Evolutionary conservation across 2,113 vertebrate genomes (phyloP).

Genomic region (Sapajus apella): DNA sequence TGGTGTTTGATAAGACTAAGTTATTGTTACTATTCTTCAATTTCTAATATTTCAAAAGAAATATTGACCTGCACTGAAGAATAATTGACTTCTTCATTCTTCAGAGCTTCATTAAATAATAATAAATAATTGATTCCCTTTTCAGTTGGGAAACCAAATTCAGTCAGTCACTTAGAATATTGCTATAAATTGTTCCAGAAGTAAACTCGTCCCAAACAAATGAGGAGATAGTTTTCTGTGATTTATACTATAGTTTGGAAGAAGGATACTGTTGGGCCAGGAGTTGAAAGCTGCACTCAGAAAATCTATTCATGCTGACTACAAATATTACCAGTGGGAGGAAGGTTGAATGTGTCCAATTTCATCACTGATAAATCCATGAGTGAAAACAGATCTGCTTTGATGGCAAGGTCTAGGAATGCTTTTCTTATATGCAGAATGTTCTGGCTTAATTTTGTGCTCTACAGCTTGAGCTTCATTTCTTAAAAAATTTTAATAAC

Average conservation of each 20-base stretch:
- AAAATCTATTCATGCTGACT: neutral
- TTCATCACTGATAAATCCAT: conserved; percentile 21
- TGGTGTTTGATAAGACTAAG: neutral
- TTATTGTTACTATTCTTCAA: neutral
- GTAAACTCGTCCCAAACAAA: neutral
- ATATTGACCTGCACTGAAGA: neutral
- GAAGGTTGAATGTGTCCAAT: neutral
- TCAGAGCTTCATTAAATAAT: conserved; percentile 8
- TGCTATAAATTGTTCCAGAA: conserved; percentile 36
- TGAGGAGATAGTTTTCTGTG: neutral
- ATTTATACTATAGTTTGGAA: neutral
- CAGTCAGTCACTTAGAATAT: neutral
- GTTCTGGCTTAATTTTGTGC: neutral
- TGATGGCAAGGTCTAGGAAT: neutral
- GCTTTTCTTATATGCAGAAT: neutral
- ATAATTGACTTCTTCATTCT: conserved; percentile 16
- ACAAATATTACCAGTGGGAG: neutral
- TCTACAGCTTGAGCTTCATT: conserved; percentile 25
- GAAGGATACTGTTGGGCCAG: fast-evolving
- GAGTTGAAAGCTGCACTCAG: neutral
- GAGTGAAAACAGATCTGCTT: neutral
- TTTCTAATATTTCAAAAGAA: neutral
- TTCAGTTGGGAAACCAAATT: conserved; percentile 54
- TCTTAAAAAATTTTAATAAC: conserved; percentile 34
- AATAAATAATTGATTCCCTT: conserved; percentile 6